A percentile compares a stretch with the other conserved stretches of the same genome.
These are phyloP conservation scores for Chrysopa pallens DNA, from an alignment of 1,140 invertebrate genomes.

Conservation along the genomic window DNA sequence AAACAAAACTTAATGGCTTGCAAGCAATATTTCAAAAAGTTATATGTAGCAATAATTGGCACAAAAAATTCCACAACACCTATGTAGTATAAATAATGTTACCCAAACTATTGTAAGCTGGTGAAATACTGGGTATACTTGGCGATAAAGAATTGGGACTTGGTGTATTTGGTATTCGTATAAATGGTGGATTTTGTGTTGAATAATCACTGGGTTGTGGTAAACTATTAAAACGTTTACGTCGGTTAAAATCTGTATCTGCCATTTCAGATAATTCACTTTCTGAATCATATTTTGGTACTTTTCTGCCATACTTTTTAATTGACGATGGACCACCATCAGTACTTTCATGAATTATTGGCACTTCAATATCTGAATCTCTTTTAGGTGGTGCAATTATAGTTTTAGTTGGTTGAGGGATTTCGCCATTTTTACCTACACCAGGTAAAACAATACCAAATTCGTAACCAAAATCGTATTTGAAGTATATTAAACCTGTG, in stretches of 20 bases:
- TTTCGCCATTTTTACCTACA: conserved; percentile 35
- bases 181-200: conserved; percentile 20
- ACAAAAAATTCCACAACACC: too few relatives aligned
- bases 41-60: too few relatives aligned
- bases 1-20: too few relatives aligned
- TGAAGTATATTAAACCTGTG: conserved; percentile 62
- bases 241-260: conserved; percentile 24
- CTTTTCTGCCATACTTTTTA: conserved; percentile 24
- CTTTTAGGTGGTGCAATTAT: conserved; percentile 28
- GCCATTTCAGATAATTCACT: conserved; percentile 35
- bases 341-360: conserved; percentile 39
- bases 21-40: too few relatives aligned
- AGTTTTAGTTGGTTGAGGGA: conserved; percentile 19
- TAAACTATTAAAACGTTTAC: conserved; percentile 22
- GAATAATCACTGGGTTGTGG: conserved; percentile 20
- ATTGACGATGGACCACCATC: conserved; percentile 6
- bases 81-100: not conserved
- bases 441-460: conserved; percentile 56
- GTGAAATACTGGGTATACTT: conserved; percentile 35
- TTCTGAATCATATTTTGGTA: conserved; percentile 44
- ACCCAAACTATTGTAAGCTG: conserved; percentile 20
- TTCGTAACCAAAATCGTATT: conserved; percentile 69
- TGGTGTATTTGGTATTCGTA: conserved; percentile 34
- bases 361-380: conserved; percentile 35
- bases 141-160: conserved; percentile 38